A percentile compares a stretch with the other conserved stretches of the same genome.
These are phyloP conservation scores for Sabatieria punctata DNA, from an alignment of 2,888 invertebrate species.

Conservation along the genomic window DNA sequence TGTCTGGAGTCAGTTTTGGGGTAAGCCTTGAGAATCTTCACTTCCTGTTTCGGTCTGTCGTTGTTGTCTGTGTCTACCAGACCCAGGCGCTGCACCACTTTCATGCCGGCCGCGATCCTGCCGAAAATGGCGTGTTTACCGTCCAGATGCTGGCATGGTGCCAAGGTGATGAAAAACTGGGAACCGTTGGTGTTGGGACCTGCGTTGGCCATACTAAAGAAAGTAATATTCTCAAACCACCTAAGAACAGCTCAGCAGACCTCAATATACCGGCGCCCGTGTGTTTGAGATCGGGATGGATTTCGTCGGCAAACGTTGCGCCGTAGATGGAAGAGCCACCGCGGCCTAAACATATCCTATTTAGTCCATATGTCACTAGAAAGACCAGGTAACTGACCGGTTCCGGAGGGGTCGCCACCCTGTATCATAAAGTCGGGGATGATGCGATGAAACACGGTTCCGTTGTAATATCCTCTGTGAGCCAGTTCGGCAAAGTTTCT, in stretches of 20 bases:
- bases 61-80: conserved; percentile 76
- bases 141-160: conserved; percentile 92
- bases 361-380: neutral
- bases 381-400: conserved; percentile 40
- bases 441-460: conserved; percentile 84
- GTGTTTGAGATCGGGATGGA: conserved; percentile 78
- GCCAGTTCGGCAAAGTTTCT: conserved; percentile 88
- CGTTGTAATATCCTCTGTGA: conserved; percentile 83
- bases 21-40: conserved; percentile 34
- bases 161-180: conserved; percentile 92
- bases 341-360: conserved; percentile 42
- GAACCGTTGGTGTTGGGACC: conserved; percentile 92
- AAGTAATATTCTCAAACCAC: too few species aligned
- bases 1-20: conserved; percentile 4
- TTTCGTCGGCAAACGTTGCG: conserved; percentile 81
- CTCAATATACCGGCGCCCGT: conserved; percentile 74
- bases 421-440: conserved; percentile 52
- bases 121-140: conserved; percentile 92
- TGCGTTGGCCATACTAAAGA: conserved; percentile 98
- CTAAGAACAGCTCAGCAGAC: too few species aligned
- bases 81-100: conserved; percentile 72
- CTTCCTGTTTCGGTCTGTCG: conserved; percentile 71
- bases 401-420: conserved; percentile 84
- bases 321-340: conserved; percentile 96
- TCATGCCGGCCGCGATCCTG: conserved; percentile 33